Base-by-base conservation (phyloP, 1,140 invertebrate genomes). In the Metaphire vulgaris region DNA sequence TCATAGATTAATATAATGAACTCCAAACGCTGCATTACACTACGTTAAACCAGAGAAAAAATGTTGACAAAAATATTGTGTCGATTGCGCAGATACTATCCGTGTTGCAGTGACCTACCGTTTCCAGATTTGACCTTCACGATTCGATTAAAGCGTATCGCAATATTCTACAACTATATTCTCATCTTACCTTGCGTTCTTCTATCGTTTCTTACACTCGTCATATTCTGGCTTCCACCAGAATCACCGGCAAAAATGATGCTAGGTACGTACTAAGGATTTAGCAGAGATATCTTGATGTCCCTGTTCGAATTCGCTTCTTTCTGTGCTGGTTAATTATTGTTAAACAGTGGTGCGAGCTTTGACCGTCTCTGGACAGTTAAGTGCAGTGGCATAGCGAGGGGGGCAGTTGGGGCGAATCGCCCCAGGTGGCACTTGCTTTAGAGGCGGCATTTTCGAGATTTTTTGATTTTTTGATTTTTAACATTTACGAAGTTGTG, bases 101-200 rank as follows among this genome's bases (percentile, higher is more conserved):
- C 69, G 2, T 71, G 69, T 16, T 71, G 69, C 30, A 71, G 33
- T 14, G 69, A 71, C 26, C 88, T 90, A 73, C 85, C 88, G 0
- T 91, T 90, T 81, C 83, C 88, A 16, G 85, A 86, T 76, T 78
- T 90, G 21, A 85, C 86, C 0, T 89, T 88, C 73, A 86, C 74
- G 30, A 28, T 79, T 21, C 14, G 65, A 26, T 69, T 80, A 29
- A 33, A 75, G 29, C 14, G 79, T 64, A 56, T 41, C 1, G 65
- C 76, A 2, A 65, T 68, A 6, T 80, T 80, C 74, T 80, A 81
- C 69, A 76, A 68, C 33, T 81, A 80, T 64, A 34, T 80, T 15
- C 74, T 81, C 56, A 74, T 81, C 26, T 69, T 80, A 64, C 80
- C 80, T 2, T 80, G 80, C 65, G 73, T 80, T 29, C 41, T 80